Evolutionary conservation across 2,113 vertebrate species (phyloP), one percentile per base, ranked within the genome.

Genomic region (Petaurus breviceps): DNA sequence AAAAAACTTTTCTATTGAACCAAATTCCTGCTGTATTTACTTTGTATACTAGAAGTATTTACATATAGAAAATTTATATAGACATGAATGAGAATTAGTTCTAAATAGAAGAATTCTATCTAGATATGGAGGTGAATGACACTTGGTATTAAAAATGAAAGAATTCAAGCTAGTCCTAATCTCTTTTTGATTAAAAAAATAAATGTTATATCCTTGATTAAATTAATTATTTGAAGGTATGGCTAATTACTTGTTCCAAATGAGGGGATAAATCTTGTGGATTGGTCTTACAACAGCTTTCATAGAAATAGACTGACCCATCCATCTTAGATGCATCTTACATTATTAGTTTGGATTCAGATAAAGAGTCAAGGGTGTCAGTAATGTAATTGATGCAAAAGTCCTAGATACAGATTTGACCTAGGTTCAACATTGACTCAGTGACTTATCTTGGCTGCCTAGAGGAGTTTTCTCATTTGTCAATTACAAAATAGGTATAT

Each of bases 191-290:
- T 92, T 91, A 54, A 31, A 93, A 94, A 54, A 95, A 92, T 28
- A 54, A 90, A 93, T 26, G 91, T n/a, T 90, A 50, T 95, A 57
- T 55, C 91, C 92, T 19, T 96, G 12, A 91, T 68, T 95, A 95
- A 95, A 57, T 94, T 96, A 95, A 92, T 90, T 91, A 26, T 89
- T 96, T 43, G 91, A 92, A 96, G 94, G 92, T 84, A 24, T 89
- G 28, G 23, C 51, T 94, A 92, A 94, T 93, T 95, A 51, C 47
- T 46, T 92, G 94, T 95, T 91, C 53, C 28, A 52, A 92, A 90
- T 68, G 49, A 93, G 50, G 91, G 77, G 90, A 46, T 91, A 49
- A 23, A n/a, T 55, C 47, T 49, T 96, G 28, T 77, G 93, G n/a
- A 92, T 92, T 24, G 37, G 11, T 89, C 91, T 43, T 43, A n/a